phyloP scores from a whole-genome alignment of 2,797 vertebrate species.

The Sarcoramphus papa region DNA sequence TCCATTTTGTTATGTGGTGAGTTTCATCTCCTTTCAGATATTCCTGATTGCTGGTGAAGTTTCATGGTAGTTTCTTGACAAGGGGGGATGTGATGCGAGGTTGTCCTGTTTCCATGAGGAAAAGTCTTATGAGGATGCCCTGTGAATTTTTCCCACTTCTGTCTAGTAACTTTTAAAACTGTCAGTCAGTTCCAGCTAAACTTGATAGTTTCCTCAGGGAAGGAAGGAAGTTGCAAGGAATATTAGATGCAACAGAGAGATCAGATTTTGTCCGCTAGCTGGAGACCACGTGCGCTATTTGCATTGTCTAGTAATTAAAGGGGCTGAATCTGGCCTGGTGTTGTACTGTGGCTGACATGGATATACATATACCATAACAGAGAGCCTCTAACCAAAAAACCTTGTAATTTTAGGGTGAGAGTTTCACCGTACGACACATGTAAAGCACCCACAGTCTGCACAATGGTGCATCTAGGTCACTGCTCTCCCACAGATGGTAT shows the following conservation, averaged over 20 bases:
- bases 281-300: background rate
- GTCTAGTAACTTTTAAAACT: background rate
- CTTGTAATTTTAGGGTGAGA: background rate
- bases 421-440: rapidly evolving
- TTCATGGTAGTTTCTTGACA: background rate
- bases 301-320: background rate
- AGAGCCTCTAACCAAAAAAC: background rate
- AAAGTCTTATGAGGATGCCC: background rate
- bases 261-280: background rate
- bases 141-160: background rate
- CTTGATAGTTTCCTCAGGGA: background rate
- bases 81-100: rapidly evolving
- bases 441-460: background rate
- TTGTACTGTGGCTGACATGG: background rate
- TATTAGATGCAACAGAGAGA: background rate
- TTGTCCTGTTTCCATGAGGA: background rate
- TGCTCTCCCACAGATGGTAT: background rate
- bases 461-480: background rate
- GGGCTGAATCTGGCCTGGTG: background rate
- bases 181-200: background rate
- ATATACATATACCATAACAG: background rate
- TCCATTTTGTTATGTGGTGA: background rate
- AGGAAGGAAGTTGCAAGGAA: background rate
- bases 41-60: background rate
- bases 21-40: background rate